phyloP scores from a whole-genome alignment of 2,888 invertebrate genomes.

The Mechanitis messenoides region DNA sequence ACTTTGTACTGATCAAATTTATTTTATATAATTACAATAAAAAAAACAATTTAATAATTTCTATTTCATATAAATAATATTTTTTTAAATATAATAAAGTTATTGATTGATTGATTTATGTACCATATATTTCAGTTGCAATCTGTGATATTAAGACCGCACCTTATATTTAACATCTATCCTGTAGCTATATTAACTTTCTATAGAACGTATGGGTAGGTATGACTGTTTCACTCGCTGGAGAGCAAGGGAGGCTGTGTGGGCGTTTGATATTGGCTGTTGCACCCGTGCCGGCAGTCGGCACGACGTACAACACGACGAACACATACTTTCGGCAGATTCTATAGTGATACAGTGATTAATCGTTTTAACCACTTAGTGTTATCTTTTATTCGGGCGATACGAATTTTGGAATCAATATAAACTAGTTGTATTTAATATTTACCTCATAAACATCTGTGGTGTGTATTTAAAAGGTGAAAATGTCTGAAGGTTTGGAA shows the following conservation, averaged over 20 bases:
- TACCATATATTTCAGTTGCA: too few species aligned
- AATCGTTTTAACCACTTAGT: constrained; percentile 48
- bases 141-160: constrained; percentile 41
- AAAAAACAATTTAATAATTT: too few species aligned
- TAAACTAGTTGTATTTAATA: constrained; percentile 13
- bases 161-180: constrained; percentile 41
- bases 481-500: constrained; percentile 79
- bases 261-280: constrained; percentile 61
- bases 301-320: constrained; percentile 50
- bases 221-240: constrained; percentile 47
- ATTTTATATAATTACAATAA: too few species aligned
- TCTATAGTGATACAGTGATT: constrained; percentile 60
- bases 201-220: constrained; percentile 49
- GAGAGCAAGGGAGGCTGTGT: constrained; percentile 70
- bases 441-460: constrained; percentile 29
- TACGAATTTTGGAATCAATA: constrained; percentile 24
- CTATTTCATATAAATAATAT: too few species aligned
- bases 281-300: constrained; percentile 60
- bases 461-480: constrained; percentile 49
- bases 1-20: too few species aligned
- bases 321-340: constrained; percentile 51
- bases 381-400: constrained; percentile 32
- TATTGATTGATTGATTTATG: too few species aligned
- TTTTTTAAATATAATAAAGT: too few species aligned
- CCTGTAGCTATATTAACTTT: constrained; percentile 38